These are phyloP conservation scores for Callionymus lyra DNA, from an alignment of 2,113 vertebrate genomes.

Conservation along the genomic window DNA sequence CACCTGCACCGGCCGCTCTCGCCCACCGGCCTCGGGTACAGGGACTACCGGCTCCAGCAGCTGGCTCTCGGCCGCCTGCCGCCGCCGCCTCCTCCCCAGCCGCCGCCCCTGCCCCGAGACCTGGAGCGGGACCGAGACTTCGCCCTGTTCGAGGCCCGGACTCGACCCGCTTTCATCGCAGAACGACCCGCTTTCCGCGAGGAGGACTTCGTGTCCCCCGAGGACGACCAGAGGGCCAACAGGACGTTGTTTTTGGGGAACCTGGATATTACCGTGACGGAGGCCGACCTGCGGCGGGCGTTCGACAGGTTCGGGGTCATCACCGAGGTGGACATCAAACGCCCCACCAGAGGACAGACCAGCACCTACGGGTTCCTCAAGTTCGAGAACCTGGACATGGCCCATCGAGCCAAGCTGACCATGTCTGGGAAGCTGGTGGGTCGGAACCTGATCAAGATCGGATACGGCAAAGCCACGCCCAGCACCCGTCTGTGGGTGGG, in stretches of 20 bases:
- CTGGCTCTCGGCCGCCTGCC: slow-evolving; percentile 81
- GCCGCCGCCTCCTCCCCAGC: slow-evolving; percentile 76
- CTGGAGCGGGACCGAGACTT: slow-evolving; percentile 83
- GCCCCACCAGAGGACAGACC: slow-evolving; percentile 80
- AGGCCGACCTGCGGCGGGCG: slow-evolving; percentile 81
- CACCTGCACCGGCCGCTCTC: slow-evolving; percentile 79
- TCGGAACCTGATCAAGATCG: slow-evolving; percentile 90
- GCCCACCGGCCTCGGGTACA: slow-evolving; percentile 81
- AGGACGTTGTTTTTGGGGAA: slow-evolving; percentile 94
- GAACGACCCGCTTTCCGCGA: slow-evolving; percentile 78
- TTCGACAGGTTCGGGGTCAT: slow-evolving; percentile 96
- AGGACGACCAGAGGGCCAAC: slow-evolving; percentile 93
- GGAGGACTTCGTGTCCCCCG: slow-evolving; percentile 91
- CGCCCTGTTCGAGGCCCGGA: slow-evolving; percentile 81
- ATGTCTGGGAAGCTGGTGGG: slow-evolving; percentile 96
- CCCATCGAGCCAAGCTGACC: slow-evolving; percentile 89
- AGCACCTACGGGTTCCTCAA: slow-evolving; percentile 96
- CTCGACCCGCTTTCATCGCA: slow-evolving; percentile 80
- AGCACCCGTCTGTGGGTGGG: slow-evolving; percentile 94
- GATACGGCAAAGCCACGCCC: slow-evolving; percentile 93
- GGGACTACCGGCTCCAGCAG: slow-evolving; percentile 91
- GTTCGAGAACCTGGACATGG: slow-evolving; percentile 97
- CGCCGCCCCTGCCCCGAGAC: slow-evolving; percentile 82
- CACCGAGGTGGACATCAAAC: slow-evolving; percentile 93
- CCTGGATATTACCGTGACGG: slow-evolving; percentile 86